These are phyloP conservation scores for Rhorus exstirpatorius DNA, from an alignment of 2,888 invertebrate genomes.

Conservation along the genomic window DNA sequence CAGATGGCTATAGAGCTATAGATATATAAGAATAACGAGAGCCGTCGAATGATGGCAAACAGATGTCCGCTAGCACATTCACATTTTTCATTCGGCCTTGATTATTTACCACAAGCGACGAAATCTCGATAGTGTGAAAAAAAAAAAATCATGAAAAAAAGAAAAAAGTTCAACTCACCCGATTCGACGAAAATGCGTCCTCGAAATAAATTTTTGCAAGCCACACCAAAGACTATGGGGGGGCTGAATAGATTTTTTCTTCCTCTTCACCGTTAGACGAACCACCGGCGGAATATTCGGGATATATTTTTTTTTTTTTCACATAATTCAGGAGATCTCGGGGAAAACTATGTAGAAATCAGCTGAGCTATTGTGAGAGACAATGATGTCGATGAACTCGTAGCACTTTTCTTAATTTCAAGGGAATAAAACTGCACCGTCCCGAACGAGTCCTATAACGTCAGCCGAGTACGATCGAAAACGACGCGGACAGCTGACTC, in stretches of 20 bases:
- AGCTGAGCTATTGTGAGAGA: not conserved
- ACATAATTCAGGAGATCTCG: no score
- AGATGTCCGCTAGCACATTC: slow-evolving; percentile 35
- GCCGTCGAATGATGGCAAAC: slow-evolving; percentile 48
- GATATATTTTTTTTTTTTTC: no score
- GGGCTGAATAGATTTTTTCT: no score
- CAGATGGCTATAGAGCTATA: slow-evolving; percentile 44
- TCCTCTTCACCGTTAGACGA: no score
- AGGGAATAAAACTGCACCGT: slow-evolving; percentile 4
- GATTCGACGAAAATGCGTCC: no score
- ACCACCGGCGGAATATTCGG: no score
- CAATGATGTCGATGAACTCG: slow-evolving; percentile 41
- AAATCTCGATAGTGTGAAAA: not conserved
- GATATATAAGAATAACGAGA: slow-evolving; percentile 12
- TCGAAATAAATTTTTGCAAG: no score
- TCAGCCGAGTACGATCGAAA: slow-evolving; percentile 21
- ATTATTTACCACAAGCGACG: not conserved
- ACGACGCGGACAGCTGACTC: no score
- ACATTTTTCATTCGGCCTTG: not conserved
- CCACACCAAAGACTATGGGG: no score
- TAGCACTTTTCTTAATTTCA: no score
- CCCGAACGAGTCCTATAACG: slow-evolving; percentile 17
- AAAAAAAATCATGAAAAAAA: not conserved
- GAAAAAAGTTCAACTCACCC: no score
- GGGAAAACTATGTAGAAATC: no score